Evolutionary conservation across 2,113 vertebrate genomes (phyloP).

Genomic region (Martes martes): DNA sequence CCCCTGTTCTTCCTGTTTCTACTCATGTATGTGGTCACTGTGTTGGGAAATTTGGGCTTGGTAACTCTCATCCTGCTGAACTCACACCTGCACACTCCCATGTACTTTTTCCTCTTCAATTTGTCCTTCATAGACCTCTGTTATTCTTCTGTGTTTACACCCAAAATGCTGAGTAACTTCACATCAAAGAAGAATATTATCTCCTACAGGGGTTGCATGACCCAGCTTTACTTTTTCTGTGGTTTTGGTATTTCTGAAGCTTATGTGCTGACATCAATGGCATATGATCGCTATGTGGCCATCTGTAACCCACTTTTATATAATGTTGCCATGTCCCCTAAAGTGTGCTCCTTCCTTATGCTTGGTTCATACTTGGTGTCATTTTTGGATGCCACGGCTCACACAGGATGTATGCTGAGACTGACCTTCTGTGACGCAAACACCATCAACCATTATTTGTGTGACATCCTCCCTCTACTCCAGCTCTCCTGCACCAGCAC

Average conservation of each 20-base stretch:
- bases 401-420: neutral
- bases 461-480: neutral
- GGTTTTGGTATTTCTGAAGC: conserved; percentile 34
- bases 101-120: conserved; percentile 67
- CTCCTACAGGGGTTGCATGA: neutral
- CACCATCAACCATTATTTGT: conserved; percentile 26
- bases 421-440: conserved; percentile 17
- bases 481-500: neutral
- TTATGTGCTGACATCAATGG: conserved; percentile 44
- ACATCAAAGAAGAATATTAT: neutral
- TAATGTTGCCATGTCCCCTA: too few relatives aligned
- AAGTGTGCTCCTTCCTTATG: too few relatives aligned
- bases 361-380: too few relatives aligned
- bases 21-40: neutral
- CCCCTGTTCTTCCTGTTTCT: conserved; percentile 28
- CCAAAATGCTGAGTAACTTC: conserved; percentile 53
- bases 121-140: conserved; percentile 44
- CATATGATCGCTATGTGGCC: conserved; percentile 29
- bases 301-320: neutral
- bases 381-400: too few relatives aligned
- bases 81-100: conserved; percentile 56
- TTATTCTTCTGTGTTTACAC: conserved; percentile 52
- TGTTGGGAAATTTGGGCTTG: conserved; percentile 3
- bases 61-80: neutral
- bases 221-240: conserved; percentile 31